Percentiles rank a stretch among this genome's conserved stretches.
Evolutionary conservation across 2,113 vertebrate genomes (phyloP).

Genomic region (Manacus vitellinus): DNA sequence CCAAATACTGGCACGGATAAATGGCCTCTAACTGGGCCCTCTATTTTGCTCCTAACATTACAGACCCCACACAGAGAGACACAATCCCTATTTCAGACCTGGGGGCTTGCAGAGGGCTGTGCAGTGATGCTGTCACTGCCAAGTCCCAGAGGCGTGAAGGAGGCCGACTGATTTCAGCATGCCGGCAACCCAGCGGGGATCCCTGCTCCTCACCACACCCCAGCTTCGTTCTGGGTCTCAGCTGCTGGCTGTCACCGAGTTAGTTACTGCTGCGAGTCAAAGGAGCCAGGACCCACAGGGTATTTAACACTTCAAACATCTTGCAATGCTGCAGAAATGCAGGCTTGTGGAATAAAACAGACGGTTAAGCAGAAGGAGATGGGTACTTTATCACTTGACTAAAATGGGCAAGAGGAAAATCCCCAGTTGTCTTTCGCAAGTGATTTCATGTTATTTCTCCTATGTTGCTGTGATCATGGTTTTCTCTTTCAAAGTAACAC

Average conservation of each 20-base stretch:
- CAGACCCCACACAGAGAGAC: background rate
- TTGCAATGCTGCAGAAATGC: background rate
- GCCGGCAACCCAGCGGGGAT: background rate
- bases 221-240: background rate
- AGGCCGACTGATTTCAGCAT: background rate
- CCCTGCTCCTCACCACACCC: background rate
- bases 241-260: background rate
- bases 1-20: background rate
- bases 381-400: background rate
- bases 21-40: background rate
- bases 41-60: background rate
- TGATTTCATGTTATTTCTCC: background rate
- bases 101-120: background rate
- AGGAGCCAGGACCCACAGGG: background rate
- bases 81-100: background rate
- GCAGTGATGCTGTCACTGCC: background rate
- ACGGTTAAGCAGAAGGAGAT: background rate
- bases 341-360: background rate
- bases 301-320: background rate
- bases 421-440: background rate
- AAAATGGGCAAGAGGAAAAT: slow-evolving; percentile 26
- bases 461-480: background rate
- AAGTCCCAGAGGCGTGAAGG: background rate
- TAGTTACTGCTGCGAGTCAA: background rate
- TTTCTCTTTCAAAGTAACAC: background rate